phyloP scores from a whole-genome alignment of 2,888 invertebrate species.

The Dinocampus coccinellae region DNA sequence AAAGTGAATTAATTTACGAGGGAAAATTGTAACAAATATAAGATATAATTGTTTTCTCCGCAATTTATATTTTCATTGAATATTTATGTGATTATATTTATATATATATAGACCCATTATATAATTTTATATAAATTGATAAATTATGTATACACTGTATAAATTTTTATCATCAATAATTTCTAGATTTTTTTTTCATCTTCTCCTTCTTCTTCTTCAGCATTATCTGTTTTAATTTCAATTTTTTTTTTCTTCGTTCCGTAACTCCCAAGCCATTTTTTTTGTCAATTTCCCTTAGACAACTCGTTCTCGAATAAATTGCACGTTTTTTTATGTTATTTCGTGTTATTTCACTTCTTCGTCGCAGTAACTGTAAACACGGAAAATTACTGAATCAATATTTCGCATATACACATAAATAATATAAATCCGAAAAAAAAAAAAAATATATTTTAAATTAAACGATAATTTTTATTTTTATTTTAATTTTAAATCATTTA shows the following conservation, averaged over 20 bases:
- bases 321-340: conserved; percentile 5
- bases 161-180: neutral
- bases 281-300: conserved; percentile 42
- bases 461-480: too few species aligned
- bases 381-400: conserved; percentile 30
- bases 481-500: too few species aligned
- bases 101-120: neutral
- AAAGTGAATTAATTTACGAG: neutral
- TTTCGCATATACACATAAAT: conserved; percentile 35
- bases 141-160: neutral
- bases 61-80: neutral
- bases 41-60: neutral
- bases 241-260: neutral
- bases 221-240: too few species aligned
- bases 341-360: conserved; percentile 45
- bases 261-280: neutral
- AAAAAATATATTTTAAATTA: too few species aligned
- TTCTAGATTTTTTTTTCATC: neutral
- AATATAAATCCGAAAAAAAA: neutral
- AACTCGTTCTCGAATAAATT: conserved; percentile 39
- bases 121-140: neutral
- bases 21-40: neutral
- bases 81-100: too few species aligned
- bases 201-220: too few species aligned
- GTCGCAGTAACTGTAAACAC: conserved; percentile 41